These are phyloP conservation scores for Brotula barbata DNA, from an alignment of 2,797 vertebrate genomes.

Conservation along the genomic window DNA sequence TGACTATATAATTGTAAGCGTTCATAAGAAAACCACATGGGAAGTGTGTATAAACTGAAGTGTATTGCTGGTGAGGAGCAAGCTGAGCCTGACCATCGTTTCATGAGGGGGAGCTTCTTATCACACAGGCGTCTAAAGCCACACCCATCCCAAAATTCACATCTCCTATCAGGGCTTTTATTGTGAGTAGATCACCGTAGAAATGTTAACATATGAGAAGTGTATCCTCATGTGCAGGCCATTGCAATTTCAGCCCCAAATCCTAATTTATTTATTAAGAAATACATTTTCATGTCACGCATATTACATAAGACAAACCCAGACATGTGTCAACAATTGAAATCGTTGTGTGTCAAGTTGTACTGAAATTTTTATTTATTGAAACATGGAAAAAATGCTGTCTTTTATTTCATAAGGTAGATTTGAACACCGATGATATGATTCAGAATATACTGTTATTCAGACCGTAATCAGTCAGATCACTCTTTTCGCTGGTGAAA, in stretches of 20 bases:
- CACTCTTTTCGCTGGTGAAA: conserved; percentile 80
- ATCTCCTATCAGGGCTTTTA: conserved; percentile 23
- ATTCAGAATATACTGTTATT: conserved; percentile 30
- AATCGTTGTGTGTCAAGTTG: conserved; percentile 24
- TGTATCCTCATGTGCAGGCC: conserved; percentile 27
- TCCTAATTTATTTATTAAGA: conserved; percentile 70
- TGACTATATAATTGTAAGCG: conserved; percentile 62
- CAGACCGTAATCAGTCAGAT: conserved; percentile 19
- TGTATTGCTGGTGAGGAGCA: conserved; percentile 68
- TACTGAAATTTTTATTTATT: conserved; percentile 76
- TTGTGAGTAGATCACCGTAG: not conserved
- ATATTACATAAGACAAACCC: not conserved
- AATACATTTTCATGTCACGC: conserved; percentile 32
- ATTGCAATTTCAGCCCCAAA: conserved; percentile 21
- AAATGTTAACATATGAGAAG: conserved; percentile 18
- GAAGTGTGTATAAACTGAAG: conserved; percentile 70
- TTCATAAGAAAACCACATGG: conserved; percentile 57
- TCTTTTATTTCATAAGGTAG: conserved; percentile 33
- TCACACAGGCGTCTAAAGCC: conserved; percentile 59
- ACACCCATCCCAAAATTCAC: conserved; percentile 27
- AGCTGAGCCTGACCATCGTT: conserved; percentile 64
- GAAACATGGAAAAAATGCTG: conserved; percentile 53
- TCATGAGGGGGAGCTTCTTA: conserved; percentile 63
- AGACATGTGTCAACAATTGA: conserved; percentile 14
- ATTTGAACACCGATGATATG: conserved; percentile 23